Base-by-base conservation (phyloP, 2,113 vertebrate species). In the Lophura nycthemera region DNA sequence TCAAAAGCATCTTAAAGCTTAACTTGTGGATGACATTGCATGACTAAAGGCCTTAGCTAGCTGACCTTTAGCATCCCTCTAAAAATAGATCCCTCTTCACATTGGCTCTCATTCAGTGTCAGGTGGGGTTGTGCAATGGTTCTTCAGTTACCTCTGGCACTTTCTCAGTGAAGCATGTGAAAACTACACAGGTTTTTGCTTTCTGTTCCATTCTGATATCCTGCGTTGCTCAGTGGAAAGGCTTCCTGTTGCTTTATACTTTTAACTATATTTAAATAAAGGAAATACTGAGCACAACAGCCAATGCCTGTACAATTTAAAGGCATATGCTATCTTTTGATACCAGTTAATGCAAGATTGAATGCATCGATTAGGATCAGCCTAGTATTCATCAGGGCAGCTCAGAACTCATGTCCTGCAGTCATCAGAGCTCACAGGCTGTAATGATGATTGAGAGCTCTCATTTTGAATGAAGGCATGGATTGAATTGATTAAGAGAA, bases 61-160 rank as follows among this genome's bases (percentile, higher is more conserved):
- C 57, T 97, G 92, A 96, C 93, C 95, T 96, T 87, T 93, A 83
- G 66, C 89, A 94, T 92, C 59, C 84, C 91, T 92, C 92, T 78
- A 96, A 88, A 97, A 96, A 97, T 97, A 97, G 76, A 60, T 92
- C 45, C 84, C 80, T 92, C 43, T 71, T 83, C 59, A 45, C 5
- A 11, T 5, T 81, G 93, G 42, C 89, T 80, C 18, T 45, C 32
- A 56, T 40, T 85, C 56, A n/a, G 78, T 21, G n/a, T 66, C 87
- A 96, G 89, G 69, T 95, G 93, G 92, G 86, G 65, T 57, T 76
- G 83, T 77, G 90, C 74, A 84, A 45, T 13, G 77, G 79, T 57
- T 64, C 91, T 95, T 85, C 61, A 56, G n/a, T 95, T 94, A 89
- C 94, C 84, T 93, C 85, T 47, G 90, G 89, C 85, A 42, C 54